These are phyloP conservation scores for Junco hyemalis DNA, from an alignment of 2,113 vertebrate species.

Conservation along the genomic window DNA sequence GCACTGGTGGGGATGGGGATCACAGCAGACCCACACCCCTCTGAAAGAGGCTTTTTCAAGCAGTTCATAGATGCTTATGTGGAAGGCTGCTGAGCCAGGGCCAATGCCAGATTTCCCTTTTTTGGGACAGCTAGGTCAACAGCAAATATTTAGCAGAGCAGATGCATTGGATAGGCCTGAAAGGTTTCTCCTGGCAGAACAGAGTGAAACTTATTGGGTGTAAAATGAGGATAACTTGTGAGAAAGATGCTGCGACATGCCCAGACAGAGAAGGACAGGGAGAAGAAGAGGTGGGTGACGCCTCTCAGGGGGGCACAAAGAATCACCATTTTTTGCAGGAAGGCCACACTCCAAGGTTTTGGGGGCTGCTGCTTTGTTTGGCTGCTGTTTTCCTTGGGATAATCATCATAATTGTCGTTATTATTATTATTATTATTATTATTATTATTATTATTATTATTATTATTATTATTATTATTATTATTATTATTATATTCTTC, in stretches of 20 bases:
- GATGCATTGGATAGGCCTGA: neutral
- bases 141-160: neutral
- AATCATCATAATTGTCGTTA: neutral
- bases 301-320: neutral
- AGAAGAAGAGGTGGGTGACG: rapidly evolving
- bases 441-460: neutral
- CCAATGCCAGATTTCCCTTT: neutral
- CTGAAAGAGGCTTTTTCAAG: neutral
- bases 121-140: neutral
- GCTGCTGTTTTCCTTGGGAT: neutral
- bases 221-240: neutral
- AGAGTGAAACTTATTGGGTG: neutral
- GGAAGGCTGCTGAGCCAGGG: neutral
- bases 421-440: neutral
- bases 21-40: neutral
- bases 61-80: neutral
- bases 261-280: neutral
- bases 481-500: neutral
- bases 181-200: neutral
- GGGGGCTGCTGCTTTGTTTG: neutral
- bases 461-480: neutral
- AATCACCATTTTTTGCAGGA: neutral
- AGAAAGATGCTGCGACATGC: neutral
- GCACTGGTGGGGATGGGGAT: neutral
- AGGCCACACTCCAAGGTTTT: neutral